Evolutionary conservation across 92 coral and sea anemone genomes (phyloP).

Genomic region (Umimayanthus kanabou): DNA sequence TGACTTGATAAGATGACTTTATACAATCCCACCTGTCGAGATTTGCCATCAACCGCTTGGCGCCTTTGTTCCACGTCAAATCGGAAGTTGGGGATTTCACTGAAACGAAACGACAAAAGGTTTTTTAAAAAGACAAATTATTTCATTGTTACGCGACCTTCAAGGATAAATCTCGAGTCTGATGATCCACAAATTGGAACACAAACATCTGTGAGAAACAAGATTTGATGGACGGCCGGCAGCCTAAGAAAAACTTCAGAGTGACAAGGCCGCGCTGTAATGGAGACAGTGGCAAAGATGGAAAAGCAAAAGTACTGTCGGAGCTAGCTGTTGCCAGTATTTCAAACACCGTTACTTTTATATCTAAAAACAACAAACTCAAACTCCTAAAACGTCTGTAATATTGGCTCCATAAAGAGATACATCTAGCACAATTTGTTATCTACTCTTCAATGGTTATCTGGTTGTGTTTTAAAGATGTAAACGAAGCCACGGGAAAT

Average conservation of each 20-base stretch:
- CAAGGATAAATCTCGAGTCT: too few species aligned
- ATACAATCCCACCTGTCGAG: constrained; percentile 75
- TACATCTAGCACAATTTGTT: too few species aligned
- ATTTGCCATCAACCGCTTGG: constrained; percentile 99
- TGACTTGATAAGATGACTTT: background rate
- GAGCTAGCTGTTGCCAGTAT: background rate
- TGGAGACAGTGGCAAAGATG: too few species aligned
- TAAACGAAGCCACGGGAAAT: too few species aligned
- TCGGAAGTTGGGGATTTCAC: constrained; percentile 97
- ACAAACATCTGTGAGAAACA: background rate
- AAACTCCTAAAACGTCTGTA: background rate
- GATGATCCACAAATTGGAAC: background rate
- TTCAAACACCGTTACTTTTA: background rate
- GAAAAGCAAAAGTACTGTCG: too few species aligned
- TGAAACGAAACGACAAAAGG: constrained; percentile 13
- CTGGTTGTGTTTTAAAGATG: too few species aligned
- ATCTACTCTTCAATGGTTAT: background rate
- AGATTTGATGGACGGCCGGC: too few species aligned
- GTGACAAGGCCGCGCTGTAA: background rate
- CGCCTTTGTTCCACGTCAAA: constrained; percentile 99
- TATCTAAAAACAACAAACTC: background rate
- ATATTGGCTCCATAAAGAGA: background rate
- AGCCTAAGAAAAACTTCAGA: too few species aligned
- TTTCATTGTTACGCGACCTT: too few species aligned
- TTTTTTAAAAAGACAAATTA: background rate